phyloP scores from a whole-genome alignment of 2,113 vertebrate species.

The Calonectris borealis region DNA sequence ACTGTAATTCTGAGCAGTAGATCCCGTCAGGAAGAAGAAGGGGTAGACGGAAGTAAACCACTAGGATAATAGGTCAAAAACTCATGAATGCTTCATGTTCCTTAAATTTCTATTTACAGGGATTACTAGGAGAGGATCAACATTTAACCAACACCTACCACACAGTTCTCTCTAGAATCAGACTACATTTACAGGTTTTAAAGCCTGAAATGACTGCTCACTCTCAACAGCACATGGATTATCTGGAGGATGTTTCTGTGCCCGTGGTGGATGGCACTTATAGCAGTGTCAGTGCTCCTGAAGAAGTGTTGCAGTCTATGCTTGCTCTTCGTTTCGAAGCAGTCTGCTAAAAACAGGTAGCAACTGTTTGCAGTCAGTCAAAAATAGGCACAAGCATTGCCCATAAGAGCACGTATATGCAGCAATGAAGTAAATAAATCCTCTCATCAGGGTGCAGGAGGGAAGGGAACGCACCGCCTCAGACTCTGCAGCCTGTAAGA shows the following conservation, averaged over 20 bases:
- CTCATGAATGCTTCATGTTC: neutral
- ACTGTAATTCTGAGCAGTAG: neutral
- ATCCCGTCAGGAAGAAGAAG: neutral
- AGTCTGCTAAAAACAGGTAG: neutral
- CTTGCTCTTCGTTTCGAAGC: neutral
- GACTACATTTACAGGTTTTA: neutral
- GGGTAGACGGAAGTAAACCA: neutral
- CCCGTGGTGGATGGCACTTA: neutral
- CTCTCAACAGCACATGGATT: neutral
- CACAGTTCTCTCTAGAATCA: neutral
- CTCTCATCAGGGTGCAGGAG: neutral
- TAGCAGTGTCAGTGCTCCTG: neutral
- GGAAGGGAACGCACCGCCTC: neutral
- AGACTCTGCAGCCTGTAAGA: neutral
- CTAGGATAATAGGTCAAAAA: fast-evolving
- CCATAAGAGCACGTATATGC: too few species aligned
- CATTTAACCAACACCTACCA: neutral
- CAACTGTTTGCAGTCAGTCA: neutral
- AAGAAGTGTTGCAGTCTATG: neutral
- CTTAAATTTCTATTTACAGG: neutral
- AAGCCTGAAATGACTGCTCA: neutral
- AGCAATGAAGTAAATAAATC: neutral
- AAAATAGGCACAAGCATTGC: fast-evolving
- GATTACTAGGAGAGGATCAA: neutral
- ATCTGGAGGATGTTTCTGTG: neutral